These are phyloP conservation scores for Palloptera scutellata DNA, from an alignment of 2,888 invertebrate genomes.

Conservation along the genomic window DNA sequence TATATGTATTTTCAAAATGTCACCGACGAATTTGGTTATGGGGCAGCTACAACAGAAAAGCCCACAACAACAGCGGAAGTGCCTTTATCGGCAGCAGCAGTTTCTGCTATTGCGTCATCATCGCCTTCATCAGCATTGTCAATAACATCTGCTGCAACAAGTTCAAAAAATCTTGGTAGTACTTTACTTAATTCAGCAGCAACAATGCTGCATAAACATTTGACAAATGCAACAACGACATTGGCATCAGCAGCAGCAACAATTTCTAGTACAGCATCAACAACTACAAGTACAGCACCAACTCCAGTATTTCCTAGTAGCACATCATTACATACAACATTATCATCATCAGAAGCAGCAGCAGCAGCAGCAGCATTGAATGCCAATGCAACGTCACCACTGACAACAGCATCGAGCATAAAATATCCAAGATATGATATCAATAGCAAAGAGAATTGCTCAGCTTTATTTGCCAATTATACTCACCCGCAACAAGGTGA, in stretches of 20 bases:
- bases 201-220: constrained; percentile 17
- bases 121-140: not conserved
- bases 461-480: constrained; percentile 55
- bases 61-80: constrained; percentile 14
- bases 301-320: not conserved
- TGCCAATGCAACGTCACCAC: constrained; percentile 20
- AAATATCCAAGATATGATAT: constrained; percentile 47
- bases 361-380: constrained; percentile 21
- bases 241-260: constrained; percentile 27
- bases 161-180: not conserved
- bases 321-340: no score
- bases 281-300: constrained; percentile 19
- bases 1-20: constrained; percentile 44
- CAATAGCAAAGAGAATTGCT: constrained; percentile 54
- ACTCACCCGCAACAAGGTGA: constrained; percentile 54
- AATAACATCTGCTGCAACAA: not conserved
- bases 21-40: constrained; percentile 33
- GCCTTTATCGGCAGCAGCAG: constrained; percentile 18
- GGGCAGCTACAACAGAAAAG: constrained; percentile 17
- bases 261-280: constrained; percentile 23
- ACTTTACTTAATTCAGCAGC: constrained; percentile 13
- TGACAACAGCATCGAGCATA: constrained; percentile 38
- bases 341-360: constrained; percentile 3
- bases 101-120: not conserved
- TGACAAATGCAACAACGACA: constrained; percentile 19